These are phyloP conservation scores for Pelosia muscerda DNA, from an alignment of 2,888 invertebrate species.

Conservation along the genomic window DNA sequence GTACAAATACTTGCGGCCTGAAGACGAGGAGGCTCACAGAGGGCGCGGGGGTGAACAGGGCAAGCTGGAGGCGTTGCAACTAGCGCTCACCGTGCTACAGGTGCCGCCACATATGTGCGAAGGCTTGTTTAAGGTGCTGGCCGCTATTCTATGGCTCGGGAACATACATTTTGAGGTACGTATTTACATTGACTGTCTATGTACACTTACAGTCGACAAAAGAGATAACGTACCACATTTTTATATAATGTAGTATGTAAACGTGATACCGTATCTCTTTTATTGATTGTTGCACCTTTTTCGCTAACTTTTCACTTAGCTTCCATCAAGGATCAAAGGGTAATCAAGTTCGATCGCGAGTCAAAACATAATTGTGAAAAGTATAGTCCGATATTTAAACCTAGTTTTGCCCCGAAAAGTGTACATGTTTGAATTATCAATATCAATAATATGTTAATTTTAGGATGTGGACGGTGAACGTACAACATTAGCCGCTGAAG, in stretches of 20 bases:
- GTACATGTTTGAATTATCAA: background rate
- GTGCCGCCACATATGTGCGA: conserved; percentile 95
- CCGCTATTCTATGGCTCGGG: conserved; percentile 96
- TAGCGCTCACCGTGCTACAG: conserved; percentile 96
- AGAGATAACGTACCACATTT: too few relatives aligned
- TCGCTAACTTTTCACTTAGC: too few relatives aligned
- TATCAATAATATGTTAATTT: conserved; percentile 8
- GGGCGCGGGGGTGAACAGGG: conserved; percentile 76
- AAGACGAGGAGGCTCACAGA: conserved; percentile 87
- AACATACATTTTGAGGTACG: conserved; percentile 92
- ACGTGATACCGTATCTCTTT: too few relatives aligned
- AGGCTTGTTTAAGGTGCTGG: conserved; percentile 95
- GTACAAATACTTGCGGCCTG: conserved; percentile 94
- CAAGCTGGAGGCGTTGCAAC: conserved; percentile 93
- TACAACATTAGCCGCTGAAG: conserved; percentile 90
- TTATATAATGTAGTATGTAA: too few relatives aligned
- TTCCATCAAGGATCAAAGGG: too few relatives aligned
- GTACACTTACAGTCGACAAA: too few relatives aligned
- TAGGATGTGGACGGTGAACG: conserved; percentile 95
- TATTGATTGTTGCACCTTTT: too few relatives aligned
- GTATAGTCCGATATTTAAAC: too few relatives aligned
- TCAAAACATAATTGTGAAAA: too few relatives aligned
- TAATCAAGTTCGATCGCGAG: too few relatives aligned
- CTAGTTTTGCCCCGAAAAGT: too few relatives aligned
- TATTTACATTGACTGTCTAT: too few relatives aligned